Evolutionary conservation across 2,113 vertebrate genomes (phyloP).

Genomic region (Alligator sinensis): DNA sequence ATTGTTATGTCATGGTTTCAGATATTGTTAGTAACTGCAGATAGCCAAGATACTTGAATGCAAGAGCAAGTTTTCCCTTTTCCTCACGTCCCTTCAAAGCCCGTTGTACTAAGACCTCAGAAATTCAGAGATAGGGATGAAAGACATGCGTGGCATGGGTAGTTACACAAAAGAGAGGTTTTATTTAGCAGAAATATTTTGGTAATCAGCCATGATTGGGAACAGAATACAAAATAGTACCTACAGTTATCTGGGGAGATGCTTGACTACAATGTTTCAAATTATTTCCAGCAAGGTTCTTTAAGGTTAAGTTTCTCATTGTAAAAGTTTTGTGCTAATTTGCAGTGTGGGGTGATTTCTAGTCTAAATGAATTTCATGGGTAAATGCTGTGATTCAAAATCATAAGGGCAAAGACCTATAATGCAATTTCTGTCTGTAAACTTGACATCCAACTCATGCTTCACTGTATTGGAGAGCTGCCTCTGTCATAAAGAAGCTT

Average conservation of each 20-base stretch:
- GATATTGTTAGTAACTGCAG: background rate
- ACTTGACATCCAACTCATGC: background rate
- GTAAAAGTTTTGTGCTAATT: background rate
- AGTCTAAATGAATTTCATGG: background rate
- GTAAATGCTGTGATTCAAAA: background rate
- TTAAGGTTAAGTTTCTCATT: background rate
- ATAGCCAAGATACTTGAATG: background rate
- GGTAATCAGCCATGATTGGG: background rate
- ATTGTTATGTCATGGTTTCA: too few relatives aligned
- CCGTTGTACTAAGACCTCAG: background rate
- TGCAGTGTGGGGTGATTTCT: background rate
- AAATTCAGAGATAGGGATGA: background rate
- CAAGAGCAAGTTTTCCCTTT: background rate
- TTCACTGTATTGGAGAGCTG: rapidly evolving
- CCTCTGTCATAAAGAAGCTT: background rate
- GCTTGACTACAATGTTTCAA: background rate
- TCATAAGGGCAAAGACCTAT: background rate
- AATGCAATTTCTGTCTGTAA: rapidly evolving
- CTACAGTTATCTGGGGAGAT: background rate
- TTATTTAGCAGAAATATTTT: background rate
- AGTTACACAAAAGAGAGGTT: background rate
- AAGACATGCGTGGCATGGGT: background rate
- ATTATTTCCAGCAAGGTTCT: background rate
- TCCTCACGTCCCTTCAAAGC: background rate
- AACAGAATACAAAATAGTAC: background rate